Conservation (phyloP, 2,888 invertebrate genomes). For the Rambutsinella grinnellia region DNA sequence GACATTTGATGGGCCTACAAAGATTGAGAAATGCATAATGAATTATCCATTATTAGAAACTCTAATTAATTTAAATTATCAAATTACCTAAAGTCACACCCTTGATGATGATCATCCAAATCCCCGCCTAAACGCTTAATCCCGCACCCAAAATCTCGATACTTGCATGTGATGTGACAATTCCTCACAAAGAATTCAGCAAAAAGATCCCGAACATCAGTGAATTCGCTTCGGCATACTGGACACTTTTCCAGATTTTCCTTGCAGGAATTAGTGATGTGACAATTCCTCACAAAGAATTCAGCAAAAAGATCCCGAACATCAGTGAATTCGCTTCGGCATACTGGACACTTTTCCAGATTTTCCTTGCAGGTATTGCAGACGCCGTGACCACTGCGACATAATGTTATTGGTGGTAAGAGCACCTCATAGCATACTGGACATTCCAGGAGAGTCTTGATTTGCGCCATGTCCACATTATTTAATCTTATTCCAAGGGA, state of each 20-base stretch:
- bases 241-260: constrained; percentile 49
- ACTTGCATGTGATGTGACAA: constrained; percentile 44
- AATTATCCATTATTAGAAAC: too few relatives aligned
- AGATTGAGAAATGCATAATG: too few relatives aligned
- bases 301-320: constrained; percentile 57
- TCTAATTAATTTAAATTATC: too few relatives aligned
- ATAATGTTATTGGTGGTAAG: constrained; percentile 52
- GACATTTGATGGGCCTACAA: constrained; percentile 54
- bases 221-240: constrained; percentile 43
- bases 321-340: constrained; percentile 37
- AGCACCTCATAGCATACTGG: constrained; percentile 58
- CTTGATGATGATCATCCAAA: constrained; percentile 21
- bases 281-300: constrained; percentile 51
- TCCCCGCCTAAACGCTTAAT: constrained; percentile 17
- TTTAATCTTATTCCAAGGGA: too few relatives aligned
- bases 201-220: constrained; percentile 45
- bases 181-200: constrained; percentile 55
- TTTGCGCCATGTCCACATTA: too few relatives aligned
- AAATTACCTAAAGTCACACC: constrained; percentile 23
- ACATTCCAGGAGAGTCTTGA: constrained; percentile 49
- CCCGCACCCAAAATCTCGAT: constrained; percentile 40
- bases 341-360: constrained; percentile 49
- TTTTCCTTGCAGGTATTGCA: constrained; percentile 48
- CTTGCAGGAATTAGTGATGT: constrained; percentile 47
- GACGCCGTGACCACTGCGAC: constrained; percentile 48